These are phyloP conservation scores for Anoplopoma fimbria DNA, from an alignment of 2,113 vertebrate species.

Conservation along the genomic window DNA sequence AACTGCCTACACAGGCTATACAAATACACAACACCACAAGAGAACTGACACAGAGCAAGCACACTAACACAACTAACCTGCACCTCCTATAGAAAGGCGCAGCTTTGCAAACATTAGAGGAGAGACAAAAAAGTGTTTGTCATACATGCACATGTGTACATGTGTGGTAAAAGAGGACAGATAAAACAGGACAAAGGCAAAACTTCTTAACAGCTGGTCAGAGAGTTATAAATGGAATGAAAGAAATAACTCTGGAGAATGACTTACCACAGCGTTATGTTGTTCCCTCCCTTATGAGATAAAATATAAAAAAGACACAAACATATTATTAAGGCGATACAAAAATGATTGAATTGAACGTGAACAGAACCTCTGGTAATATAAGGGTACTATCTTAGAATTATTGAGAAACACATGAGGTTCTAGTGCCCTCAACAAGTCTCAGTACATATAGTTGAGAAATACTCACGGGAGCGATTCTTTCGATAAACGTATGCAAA, in stretches of 20 bases:
- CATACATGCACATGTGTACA: not conserved
- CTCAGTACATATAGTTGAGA: not conserved
- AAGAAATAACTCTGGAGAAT: not conserved
- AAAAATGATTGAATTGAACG: not conserved
- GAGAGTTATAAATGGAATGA: not conserved
- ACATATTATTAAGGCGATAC: not conserved
- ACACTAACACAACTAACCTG: constrained; percentile 52
- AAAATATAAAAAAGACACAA: not conserved
- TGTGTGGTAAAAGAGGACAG: not conserved
- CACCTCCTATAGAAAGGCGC: constrained; percentile 37
- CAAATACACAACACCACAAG: constrained; percentile 2
- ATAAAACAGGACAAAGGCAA: not conserved
- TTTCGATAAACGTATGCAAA: accelerated
- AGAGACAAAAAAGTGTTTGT: constrained; percentile 33
- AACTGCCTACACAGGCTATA: not conserved
- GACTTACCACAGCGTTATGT: not conserved
- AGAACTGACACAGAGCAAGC: constrained; percentile 7
- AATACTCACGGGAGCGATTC: constrained; percentile 26
- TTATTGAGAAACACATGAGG: not conserved
- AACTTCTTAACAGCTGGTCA: not conserved
- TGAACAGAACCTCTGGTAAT: not conserved
- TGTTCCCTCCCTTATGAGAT: not conserved
- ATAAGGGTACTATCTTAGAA: not conserved
- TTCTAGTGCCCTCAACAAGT: constrained; percentile 9
- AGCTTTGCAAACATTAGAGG: constrained; percentile 37